A percentile compares a stretch with the other conserved stretches of the same genome.
phyloP scores from a whole-genome alignment of 2,113 vertebrate genomes.

The Oncorhynchus keta region DNA sequence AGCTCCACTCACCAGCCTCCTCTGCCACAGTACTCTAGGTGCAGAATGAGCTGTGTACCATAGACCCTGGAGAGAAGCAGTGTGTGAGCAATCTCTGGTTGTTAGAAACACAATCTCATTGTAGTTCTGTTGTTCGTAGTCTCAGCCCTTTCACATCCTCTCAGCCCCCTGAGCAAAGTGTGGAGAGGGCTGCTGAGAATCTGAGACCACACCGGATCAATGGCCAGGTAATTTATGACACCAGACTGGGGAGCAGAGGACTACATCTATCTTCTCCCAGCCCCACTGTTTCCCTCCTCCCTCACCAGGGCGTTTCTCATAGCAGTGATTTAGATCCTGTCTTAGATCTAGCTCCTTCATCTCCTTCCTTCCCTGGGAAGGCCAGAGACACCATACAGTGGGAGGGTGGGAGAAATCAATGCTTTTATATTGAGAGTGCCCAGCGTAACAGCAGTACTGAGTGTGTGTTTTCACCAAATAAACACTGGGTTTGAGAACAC shows the following conservation, averaged over 20 bases:
- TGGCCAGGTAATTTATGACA: slow-evolving; percentile 71
- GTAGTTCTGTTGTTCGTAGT: too few species aligned
- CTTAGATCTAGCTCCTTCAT: slow-evolving; percentile 26
- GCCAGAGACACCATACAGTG: slow-evolving; percentile 2
- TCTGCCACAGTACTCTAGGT: background rate
- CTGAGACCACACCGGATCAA: slow-evolving; percentile 56
- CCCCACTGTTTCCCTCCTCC: slow-evolving; percentile 16
- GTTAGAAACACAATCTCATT: background rate
- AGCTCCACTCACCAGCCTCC: too few species aligned
- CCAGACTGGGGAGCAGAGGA: slow-evolving; percentile 28
- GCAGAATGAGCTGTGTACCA: slow-evolving; percentile 3
- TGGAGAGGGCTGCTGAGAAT: slow-evolving; percentile 24
- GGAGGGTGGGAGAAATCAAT: too few species aligned
- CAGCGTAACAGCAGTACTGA: too few species aligned
- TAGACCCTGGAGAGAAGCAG: slow-evolving; percentile 13
- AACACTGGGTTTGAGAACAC: too few species aligned
- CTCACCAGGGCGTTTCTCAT: slow-evolving; percentile 13
- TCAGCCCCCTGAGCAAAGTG: slow-evolving; percentile 23
- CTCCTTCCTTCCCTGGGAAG: slow-evolving; percentile 3
- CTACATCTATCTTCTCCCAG: slow-evolving; percentile 57
- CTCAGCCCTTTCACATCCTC: too few species aligned
- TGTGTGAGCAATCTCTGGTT: slow-evolving; percentile 40
- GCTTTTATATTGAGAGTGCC: too few species aligned
- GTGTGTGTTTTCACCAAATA: too few species aligned
- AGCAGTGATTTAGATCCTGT: slow-evolving; percentile 47